These are phyloP conservation scores for Rosalia funebris DNA, from an alignment of 2,888 invertebrate species.

Conservation along the genomic window DNA sequence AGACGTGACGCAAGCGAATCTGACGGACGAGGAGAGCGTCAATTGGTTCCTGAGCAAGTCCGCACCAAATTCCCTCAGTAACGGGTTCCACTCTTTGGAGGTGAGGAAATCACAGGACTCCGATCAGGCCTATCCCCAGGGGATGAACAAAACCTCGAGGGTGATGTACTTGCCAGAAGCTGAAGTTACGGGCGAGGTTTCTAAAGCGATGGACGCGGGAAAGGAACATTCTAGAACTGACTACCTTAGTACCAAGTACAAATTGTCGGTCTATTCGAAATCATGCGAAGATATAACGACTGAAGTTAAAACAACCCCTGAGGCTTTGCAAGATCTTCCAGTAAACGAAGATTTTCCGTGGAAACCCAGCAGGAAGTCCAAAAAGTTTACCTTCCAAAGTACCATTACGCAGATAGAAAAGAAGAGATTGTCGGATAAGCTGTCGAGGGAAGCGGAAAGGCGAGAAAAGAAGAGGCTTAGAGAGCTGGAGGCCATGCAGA, in stretches of 20 bases:
- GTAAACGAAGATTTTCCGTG: conserved; percentile 36
- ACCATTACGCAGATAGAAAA: conserved; percentile 85
- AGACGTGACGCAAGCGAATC: conserved; percentile 47
- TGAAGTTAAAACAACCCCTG: conserved; percentile 53
- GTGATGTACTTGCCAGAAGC: conserved; percentile 80
- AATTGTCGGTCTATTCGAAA: conserved; percentile 59
- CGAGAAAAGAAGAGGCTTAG: conserved; percentile 79
- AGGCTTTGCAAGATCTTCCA: conserved; percentile 60
- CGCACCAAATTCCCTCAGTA: conserved; percentile 80
- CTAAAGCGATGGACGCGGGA: conserved; percentile 36
- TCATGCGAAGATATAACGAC: conserved; percentile 65
- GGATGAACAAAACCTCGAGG: conserved; percentile 60
- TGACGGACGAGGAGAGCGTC: conserved; percentile 63
- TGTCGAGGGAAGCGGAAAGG: conserved; percentile 79
- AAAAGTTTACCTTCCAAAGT: conserved; percentile 85
- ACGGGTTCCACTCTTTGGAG: conserved; percentile 64
- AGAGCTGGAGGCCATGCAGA: conserved; percentile 84
- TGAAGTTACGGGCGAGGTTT: conserved; percentile 37
- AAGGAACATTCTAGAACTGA: conserved; percentile 24
- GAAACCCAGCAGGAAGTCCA: conserved; percentile 62
- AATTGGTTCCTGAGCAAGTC: conserved; percentile 88
- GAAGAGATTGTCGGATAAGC: conserved; percentile 76
- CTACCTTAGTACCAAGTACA: conserved; percentile 29
- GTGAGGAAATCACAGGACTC: conserved; percentile 45
- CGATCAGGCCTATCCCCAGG: conserved; percentile 49